These are phyloP conservation scores for Cyprinella venusta DNA, from an alignment of 2,797 vertebrate species.

Conservation along the genomic window DNA sequence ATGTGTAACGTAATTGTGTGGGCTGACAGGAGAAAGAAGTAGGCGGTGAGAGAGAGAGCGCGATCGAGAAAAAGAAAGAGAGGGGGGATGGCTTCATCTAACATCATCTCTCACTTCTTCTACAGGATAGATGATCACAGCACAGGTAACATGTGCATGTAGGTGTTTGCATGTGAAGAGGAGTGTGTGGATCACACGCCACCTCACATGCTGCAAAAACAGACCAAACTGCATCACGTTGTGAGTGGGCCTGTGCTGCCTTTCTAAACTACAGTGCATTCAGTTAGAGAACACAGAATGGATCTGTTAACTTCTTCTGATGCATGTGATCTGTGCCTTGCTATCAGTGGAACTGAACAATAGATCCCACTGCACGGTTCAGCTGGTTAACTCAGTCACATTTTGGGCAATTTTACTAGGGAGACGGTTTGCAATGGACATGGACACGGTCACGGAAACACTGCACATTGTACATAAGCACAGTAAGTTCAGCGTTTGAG, in stretches of 20 bases:
- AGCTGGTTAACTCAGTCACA: not conserved
- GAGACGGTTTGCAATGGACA: too few species aligned
- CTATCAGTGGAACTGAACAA: not conserved
- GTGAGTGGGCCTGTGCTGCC: not conserved
- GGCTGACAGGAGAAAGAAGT: conserved; percentile 21
- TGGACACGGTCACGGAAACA: too few species aligned
- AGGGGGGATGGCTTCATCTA: not conserved
- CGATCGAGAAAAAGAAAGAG: not conserved
- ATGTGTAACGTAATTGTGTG: conserved; percentile 15
- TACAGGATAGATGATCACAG: not conserved
- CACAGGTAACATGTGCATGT: conserved; percentile 1
- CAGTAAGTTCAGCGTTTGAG: too few species aligned
- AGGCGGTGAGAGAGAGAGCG: conserved; percentile 19
- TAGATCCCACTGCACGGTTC: not conserved
- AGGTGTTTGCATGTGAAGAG: not conserved
- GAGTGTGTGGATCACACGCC: not conserved
- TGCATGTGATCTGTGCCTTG: not conserved
- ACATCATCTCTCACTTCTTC: not conserved
- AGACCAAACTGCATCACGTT: not conserved
- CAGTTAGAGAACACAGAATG: not conserved
- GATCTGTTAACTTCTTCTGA: not conserved
- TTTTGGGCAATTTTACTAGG: not conserved
- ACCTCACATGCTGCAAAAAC: conserved; percentile 7
- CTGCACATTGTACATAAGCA: too few species aligned
- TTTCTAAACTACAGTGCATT: not conserved